Evolutionary conservation across 1,140 invertebrate species (phyloP).

Genomic region (Drosophila neocordata): DNA sequence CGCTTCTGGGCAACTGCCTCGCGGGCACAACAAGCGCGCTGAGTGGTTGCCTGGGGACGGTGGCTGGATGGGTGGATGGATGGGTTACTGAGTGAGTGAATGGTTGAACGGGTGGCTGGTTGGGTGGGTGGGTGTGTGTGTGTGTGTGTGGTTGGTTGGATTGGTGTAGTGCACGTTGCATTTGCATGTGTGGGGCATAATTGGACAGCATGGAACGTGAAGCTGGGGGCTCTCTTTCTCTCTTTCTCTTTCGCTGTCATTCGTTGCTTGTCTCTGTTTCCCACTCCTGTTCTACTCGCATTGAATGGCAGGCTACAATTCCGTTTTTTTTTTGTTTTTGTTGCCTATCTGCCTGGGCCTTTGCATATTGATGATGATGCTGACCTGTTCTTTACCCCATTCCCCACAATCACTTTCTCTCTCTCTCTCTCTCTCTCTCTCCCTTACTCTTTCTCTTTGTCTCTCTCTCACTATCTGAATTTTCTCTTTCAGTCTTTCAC

Average conservation of each 20-base stretch:
- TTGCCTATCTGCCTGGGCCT: conserved; percentile 31
- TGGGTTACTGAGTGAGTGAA: no score
- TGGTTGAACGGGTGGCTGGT: not conserved
- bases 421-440: not conserved
- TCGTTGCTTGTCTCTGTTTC: conserved; percentile 18
- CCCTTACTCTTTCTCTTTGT: not conserved
- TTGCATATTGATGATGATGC: conserved; percentile 73
- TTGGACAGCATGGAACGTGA: conserved; percentile 61
- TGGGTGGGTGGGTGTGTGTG: not conserved
- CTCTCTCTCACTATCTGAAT: conserved; percentile 3
- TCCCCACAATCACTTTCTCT: not conserved
- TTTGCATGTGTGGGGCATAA: conserved; percentile 78
- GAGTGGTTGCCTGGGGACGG: conserved; percentile 56
- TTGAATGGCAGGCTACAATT: conserved; percentile 58
- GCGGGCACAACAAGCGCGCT: conserved; percentile 72
- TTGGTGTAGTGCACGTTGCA: conserved; percentile 62
- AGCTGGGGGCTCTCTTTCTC: conserved; percentile 13
- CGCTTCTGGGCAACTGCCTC: conserved; percentile 62
- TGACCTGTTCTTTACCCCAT: conserved; percentile 34
- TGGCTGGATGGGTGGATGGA: conserved; percentile 12
- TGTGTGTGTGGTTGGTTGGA: not conserved
- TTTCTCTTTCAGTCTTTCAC: conserved; percentile 1
- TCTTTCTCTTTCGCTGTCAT: not conserved
- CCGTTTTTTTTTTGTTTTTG: conserved; percentile 20
- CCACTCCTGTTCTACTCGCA: conserved; percentile 23